Evolutionary conservation across 2,888 invertebrate genomes (phyloP).

Genomic region (Mechanitis mazaeus): DNA sequence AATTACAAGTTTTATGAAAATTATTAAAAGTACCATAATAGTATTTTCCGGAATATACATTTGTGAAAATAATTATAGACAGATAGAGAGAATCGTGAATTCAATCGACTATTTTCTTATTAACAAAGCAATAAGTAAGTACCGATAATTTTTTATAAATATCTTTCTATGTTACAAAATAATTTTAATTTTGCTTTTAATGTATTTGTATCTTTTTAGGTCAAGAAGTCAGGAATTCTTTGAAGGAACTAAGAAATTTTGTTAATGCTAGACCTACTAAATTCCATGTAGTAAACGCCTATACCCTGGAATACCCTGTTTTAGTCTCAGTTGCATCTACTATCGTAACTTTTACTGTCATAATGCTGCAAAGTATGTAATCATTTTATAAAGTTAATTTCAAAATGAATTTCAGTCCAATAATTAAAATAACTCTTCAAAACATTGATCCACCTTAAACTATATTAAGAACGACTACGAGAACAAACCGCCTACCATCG

Average conservation of each 20-base stretch:
- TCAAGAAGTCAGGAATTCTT: constrained; percentile 35
- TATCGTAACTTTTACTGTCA: constrained; percentile 58
- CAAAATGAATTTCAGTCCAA: no score
- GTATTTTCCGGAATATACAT: background rate
- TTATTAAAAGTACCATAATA: background rate
- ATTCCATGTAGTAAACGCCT: constrained; percentile 54
- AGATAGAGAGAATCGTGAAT: background rate
- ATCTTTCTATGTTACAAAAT: background rate
- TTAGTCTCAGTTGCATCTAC: constrained; percentile 52
- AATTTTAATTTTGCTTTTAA: background rate
- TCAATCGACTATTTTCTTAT: background rate
- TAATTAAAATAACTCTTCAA: no score
- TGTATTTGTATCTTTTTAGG: constrained; percentile 33
- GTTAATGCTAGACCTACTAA: constrained; percentile 45
- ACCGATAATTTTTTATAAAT: background rate
- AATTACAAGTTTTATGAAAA: background rate
- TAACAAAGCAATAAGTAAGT: background rate
- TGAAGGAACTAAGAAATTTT: constrained; percentile 42
- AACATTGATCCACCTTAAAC: no score
- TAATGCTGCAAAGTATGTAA: constrained; percentile 47
- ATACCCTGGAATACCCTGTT: constrained; percentile 46
- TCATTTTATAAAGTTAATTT: constrained; percentile 9
- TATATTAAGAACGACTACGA: no score
- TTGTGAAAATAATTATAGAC: constrained; percentile 2
- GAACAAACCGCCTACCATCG: no score